Evolutionary conservation across 2,113 vertebrate genomes (phyloP).

Genomic region (Dermatemys mawii): DNA sequence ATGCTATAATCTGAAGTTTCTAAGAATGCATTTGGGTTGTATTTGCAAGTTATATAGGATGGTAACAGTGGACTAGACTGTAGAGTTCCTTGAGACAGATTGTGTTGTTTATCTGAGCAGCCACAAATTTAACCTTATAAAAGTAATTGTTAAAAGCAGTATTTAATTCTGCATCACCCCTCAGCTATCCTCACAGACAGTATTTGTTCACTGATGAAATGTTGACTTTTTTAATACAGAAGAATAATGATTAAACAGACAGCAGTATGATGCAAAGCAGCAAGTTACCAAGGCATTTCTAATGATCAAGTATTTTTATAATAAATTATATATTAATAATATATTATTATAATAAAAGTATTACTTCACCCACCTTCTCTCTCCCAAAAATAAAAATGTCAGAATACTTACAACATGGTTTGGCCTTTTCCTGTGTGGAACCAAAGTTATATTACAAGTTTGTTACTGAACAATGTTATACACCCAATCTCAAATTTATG

Average conservation of each 20-base stretch:
- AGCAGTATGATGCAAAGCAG: not conserved
- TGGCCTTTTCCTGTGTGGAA: too few species aligned
- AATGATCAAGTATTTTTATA: not conserved
- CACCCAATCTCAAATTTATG: not conserved
- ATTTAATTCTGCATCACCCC: not conserved
- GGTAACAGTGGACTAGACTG: not conserved
- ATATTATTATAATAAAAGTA: too few species aligned
- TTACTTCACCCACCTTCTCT: too few species aligned
- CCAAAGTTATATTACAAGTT: too few species aligned
- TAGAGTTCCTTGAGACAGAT: not conserved
- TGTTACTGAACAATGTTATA: not conserved
- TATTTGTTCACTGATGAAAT: not conserved
- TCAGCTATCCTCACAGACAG: not conserved
- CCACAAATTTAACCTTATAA: not conserved
- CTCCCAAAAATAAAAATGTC: too few species aligned
- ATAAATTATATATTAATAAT: too few species aligned
- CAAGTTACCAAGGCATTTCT: not conserved
- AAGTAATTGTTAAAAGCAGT: not conserved
- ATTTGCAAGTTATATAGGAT: not conserved
- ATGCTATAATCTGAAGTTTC: not conserved
- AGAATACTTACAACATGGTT: too few species aligned
- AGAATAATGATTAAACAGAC: not conserved
- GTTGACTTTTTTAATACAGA: not conserved
- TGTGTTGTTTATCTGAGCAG: not conserved
- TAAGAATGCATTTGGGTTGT: not conserved